Evolutionary conservation across 2,797 vertebrate species (phyloP).

Genomic region (Paratrypauchen microcephalus): DNA sequence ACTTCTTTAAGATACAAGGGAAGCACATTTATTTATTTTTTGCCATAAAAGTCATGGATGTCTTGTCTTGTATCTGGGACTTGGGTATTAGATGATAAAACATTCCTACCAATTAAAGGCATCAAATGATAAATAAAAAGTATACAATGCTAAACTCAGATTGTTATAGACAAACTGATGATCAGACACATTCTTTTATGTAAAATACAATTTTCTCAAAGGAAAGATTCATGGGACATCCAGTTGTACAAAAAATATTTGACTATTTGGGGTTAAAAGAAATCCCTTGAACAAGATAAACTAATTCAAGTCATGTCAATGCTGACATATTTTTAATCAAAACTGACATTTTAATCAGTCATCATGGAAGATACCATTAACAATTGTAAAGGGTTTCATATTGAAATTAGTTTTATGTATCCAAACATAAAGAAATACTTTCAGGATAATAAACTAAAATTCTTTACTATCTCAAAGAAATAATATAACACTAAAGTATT

Average conservation of each 20-base stretch:
- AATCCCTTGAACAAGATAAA: conserved; percentile 22
- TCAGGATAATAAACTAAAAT: conserved; percentile 4
- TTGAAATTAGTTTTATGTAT: conserved; percentile 11
- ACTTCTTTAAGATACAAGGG: conserved; percentile 73
- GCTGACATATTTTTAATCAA: conserved; percentile 20
- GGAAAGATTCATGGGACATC: conserved; percentile 26
- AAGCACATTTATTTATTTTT: conserved; percentile 75
- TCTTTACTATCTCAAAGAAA: conserved; percentile 26
- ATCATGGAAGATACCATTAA: conserved; percentile 22
- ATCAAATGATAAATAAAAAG: conserved; percentile 62
- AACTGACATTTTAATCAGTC: conserved; percentile 1
- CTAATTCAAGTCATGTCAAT: conserved; percentile 19
- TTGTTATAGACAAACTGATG: conserved; percentile 40
- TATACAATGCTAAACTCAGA: conserved; percentile 41
- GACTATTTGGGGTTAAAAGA: conserved; percentile 35
- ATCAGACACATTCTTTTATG: conserved; percentile 44
- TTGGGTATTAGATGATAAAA: conserved; percentile 57
- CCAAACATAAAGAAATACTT: conserved; percentile 15
- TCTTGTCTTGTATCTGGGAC: conserved; percentile 52
- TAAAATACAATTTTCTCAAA: conserved; percentile 30
- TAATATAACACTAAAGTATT: conserved; percentile 21
- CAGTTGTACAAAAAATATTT: conserved; percentile 41
- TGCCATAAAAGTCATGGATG: conserved; percentile 45
- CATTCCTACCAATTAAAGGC: conserved; percentile 60
- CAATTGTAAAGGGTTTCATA: conserved; percentile 17